Percentiles rank a stretch among this genome's conserved stretches.
phyloP scores from a whole-genome alignment of 2,888 invertebrate species.

The Troides oblongomaculatus region DNA sequence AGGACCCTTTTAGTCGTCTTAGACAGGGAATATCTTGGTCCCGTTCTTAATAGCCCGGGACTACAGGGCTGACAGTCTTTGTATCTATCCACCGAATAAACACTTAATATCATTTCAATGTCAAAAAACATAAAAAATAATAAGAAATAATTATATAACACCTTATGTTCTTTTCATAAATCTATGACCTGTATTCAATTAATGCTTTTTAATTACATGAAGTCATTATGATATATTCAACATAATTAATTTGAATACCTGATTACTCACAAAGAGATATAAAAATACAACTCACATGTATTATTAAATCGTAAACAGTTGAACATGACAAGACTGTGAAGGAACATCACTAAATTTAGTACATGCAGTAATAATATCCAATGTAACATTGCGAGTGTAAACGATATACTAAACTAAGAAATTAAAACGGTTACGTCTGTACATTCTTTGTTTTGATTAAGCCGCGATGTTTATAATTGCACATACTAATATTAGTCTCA shows the following conservation, averaged over 20 bases:
- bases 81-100: too few species aligned
- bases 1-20: too few species aligned
- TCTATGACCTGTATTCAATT: too few species aligned
- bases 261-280: background rate
- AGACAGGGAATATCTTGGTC: too few species aligned
- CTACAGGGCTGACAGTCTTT: too few species aligned
- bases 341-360: conserved; percentile 36
- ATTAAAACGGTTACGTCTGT: background rate
- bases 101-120: too few species aligned
- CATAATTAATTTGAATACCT: background rate
- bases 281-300: conserved; percentile 21
- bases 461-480: conserved; percentile 12
- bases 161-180: too few species aligned
- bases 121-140: too few species aligned
- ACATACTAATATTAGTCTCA: conserved; percentile 7
- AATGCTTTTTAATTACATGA: too few species aligned
- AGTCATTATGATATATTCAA: background rate
- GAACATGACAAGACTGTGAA: conserved; percentile 34
- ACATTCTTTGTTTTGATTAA: conserved; percentile 16
- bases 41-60: too few species aligned
- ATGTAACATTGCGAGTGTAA: conserved; percentile 36
- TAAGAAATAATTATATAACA: too few species aligned
- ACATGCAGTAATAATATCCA: conserved; percentile 41
- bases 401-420: conserved; percentile 4
- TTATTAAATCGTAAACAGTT: conserved; percentile 57